Base-by-base conservation (phyloP, 2,797 vertebrate species). In the Microctenopoma steveboyesi region DNA sequence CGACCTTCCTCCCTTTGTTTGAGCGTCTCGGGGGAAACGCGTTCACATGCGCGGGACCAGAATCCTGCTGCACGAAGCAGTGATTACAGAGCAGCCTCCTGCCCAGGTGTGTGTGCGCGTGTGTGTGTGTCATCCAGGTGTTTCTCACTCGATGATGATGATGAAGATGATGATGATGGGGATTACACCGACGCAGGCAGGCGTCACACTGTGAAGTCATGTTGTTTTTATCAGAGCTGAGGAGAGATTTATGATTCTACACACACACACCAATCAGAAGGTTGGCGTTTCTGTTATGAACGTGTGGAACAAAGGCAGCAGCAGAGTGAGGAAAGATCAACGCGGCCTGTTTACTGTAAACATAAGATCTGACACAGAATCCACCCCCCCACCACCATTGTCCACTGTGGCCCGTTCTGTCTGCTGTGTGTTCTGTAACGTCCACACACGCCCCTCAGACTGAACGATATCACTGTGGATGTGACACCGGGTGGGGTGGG, bases 211-310 rank as follows among this genome's bases (percentile, higher is more conserved):
- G 52, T 87, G 76, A 86, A 72, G 78, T 84, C 67, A 84, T 78
- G 72, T 79, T 72, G 84, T 86, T 82, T 39, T 72, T 25, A 60
- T 63, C 79, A 75, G 75, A 86, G 68, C 69, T 84, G 76, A 59
- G 3, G 83, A 86, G 86, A 86, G 88, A 90, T 80, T 84, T 74
- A 78, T 87, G 88, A 90, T 80, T 84, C n/a, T 69, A 28, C 61
- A 59, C 37, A 54, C 57, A 56, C 35, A 47, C 52, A 16, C n/a
- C n/a, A n/a, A n/a, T n/a, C n/a, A n/a, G n/a, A n/a, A n/a, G n/a
- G n/a, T n/a, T n/a, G n/a, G n/a, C n/a, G n/a, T n/a, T n/a, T n/a
- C n/a, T n/a, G n/a, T n/a, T n/a, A n/a, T n/a, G n/a, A n/a, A n/a
- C n/a, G n/a, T n/a, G n/a, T n/a, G n/a, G n/a, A n/a, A n/a, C n/a